phyloP scores from a whole-genome alignment of 2,888 invertebrate species.

The Drosophila paranaensis region DNA sequence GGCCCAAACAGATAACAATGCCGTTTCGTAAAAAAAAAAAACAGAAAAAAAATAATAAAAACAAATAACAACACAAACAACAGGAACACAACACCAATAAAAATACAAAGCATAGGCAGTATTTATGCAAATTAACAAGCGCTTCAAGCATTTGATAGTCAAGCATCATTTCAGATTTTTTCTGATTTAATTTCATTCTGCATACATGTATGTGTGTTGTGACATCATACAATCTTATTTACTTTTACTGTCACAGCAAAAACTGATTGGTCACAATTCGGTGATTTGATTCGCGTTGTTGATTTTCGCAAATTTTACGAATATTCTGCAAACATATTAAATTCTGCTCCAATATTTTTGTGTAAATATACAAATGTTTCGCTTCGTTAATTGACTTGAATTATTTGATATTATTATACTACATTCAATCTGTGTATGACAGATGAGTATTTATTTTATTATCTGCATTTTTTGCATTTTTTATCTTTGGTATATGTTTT shows the following conservation, averaged over 20 bases:
- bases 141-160: conserved; percentile 60
- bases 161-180: conserved; percentile 27
- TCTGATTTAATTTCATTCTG: conserved; percentile 22
- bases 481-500: background rate
- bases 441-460: background rate
- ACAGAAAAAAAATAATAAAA: conserved; percentile 1
- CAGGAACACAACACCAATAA: conserved; percentile 8
- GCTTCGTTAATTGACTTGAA: background rate
- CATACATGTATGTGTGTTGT: conserved; percentile 22
- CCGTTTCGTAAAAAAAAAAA: conserved; percentile 64
- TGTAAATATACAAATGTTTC: background rate
- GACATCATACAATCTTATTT: conserved; percentile 9
- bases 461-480: too few relatives aligned
- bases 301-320: background rate
- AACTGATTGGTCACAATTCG: conserved; percentile 16
- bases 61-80: conserved; percentile 17
- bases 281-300: conserved; percentile 17
- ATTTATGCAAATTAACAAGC: conserved; percentile 72
- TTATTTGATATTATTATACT: too few relatives aligned
- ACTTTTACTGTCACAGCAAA: conserved; percentile 11
- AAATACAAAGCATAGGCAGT: conserved; percentile 20
- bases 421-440: too few relatives aligned
- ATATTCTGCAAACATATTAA: background rate
- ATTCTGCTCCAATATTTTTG: background rate
- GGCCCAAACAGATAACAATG: conserved; percentile 33